A percentile compares a stretch with the other conserved stretches of the same genome.
Conservation (phyloP, 2,113 vertebrate species). For the Neopipo cinnamomea region DNA sequence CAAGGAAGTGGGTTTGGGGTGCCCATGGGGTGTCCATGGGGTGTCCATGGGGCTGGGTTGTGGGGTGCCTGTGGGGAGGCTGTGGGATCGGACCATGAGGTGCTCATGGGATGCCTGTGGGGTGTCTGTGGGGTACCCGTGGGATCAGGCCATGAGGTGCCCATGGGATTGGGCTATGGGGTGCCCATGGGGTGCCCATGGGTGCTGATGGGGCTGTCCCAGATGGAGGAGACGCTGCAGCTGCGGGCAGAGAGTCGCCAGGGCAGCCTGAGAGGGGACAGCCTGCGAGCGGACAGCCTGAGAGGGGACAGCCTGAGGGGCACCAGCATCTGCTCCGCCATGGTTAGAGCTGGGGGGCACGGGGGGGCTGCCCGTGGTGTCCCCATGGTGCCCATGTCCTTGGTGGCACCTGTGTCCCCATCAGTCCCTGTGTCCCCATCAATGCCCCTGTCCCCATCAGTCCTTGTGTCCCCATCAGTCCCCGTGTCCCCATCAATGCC, state of each 20-base stretch:
- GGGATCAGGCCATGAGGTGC: not conserved
- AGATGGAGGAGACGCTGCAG: slow-evolving; percentile 57
- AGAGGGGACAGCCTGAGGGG: slow-evolving; percentile 55
- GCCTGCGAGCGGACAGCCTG: not conserved
- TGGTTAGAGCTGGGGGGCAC: slow-evolving; percentile 72
- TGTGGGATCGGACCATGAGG: not conserved
- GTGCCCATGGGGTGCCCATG: not conserved
- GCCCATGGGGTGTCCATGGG: not conserved
- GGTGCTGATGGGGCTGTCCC: not conserved
- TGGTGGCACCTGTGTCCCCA: not conserved
- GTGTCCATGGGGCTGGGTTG: not conserved
- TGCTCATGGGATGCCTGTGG: not conserved
- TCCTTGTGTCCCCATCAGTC: no score
- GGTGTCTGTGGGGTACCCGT: not conserved
- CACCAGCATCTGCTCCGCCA: slow-evolving; percentile 82
- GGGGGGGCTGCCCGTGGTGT: not conserved
- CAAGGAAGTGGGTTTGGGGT: not conserved
- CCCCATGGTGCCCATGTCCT: no score
- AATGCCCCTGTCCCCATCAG: no score
- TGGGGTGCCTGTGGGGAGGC: not conserved
- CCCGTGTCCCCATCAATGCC: no score
- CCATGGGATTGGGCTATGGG: not conserved
- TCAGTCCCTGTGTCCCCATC: not conserved
- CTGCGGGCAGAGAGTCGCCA: slow-evolving; percentile 34
- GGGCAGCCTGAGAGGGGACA: not conserved